Base-by-base conservation (phyloP, 2,113 vertebrate genomes). In the Morphnarchus princeps region DNA sequence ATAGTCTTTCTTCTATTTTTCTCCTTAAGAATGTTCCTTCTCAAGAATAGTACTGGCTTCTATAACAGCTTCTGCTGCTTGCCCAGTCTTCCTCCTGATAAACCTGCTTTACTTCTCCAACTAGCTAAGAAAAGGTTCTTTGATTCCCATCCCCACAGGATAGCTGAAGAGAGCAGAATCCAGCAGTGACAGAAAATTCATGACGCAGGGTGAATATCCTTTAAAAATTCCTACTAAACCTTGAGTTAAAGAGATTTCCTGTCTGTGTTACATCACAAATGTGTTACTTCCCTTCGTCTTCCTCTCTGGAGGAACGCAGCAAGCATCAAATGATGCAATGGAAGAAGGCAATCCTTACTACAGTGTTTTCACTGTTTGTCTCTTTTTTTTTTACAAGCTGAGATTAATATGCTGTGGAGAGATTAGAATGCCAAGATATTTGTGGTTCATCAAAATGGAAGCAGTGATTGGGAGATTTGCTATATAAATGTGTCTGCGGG, bases 381-480 rank as follows among this genome's bases (percentile, higher is more conserved):
- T 90, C 19, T 31, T 80, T 66, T 43, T 43, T 45, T 77, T 73
- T 65, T 45, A 87, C 57, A 52, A 89, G 31, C 28, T 80, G 58
- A 95, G 55, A 87, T 95, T 89, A 84, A 93, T 76, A 93, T 43
- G 40, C 54, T 85, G 49, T 76, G 54, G 81, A 76, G 83, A 94
- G 36, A 84, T 89, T 31, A 87, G 50, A 88, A 90, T 70, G 94
- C 87, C 91, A 87, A 87, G 73, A 89, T 91, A 92, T 72, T 95
- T 94, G 91, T 85, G 87, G 77, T 94, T 95, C 81, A 84, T 95
- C 93, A 85, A 76, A 95, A 89, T 87, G 87, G 91, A 84, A 92
- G 57, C 65, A 66, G 58, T 0, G 0, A 85, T 0, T 65, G 34
- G 65, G 58, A 57, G 26, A 84, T 91, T 50, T 87, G 83, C 89